These are phyloP conservation scores for Drosophila cracens DNA, from an alignment of 2,888 invertebrate genomes.

Conservation along the genomic window DNA sequence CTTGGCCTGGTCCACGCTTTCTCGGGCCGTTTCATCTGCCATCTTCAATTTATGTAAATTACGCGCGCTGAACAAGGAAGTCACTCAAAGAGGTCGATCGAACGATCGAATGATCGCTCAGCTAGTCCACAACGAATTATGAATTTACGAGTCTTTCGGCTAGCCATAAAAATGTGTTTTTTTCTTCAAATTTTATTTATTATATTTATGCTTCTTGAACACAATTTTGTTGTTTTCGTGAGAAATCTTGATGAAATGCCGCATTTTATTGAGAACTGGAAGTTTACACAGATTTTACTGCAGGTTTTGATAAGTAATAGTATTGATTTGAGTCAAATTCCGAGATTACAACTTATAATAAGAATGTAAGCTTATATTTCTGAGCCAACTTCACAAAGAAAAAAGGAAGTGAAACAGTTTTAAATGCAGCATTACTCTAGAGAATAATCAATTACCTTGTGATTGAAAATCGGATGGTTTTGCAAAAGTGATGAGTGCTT, in stretches of 20 bases:
- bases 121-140: slow-evolving; percentile 68
- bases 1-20: slow-evolving; percentile 36
- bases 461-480: not conserved
- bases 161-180: slow-evolving; percentile 45
- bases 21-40: slow-evolving; percentile 71
- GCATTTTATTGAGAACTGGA: slow-evolving; percentile 2
- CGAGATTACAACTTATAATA: not conserved
- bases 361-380: not conserved
- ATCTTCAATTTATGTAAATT: slow-evolving; percentile 77
- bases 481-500: too few species aligned
- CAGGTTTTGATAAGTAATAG: not conserved
- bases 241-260: slow-evolving; percentile 17
- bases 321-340: not conserved
- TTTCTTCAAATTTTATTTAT: slow-evolving; percentile 23
- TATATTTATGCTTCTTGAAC: slow-evolving; percentile 39
- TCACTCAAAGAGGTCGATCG: slow-evolving; percentile 52
- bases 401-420: not conserved
- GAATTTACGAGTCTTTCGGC: slow-evolving; percentile 60
- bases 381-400: not conserved
- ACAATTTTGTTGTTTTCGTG: slow-evolving; percentile 16
- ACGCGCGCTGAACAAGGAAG: slow-evolving; percentile 68
- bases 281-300: not conserved
- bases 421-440: not conserved
- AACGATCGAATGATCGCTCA: slow-evolving; percentile 19
- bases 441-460: not conserved